Percentiles rank a stretch among this genome's conserved stretches.
Evolutionary conservation across 2,888 invertebrate species (phyloP).

Genomic region (Xylocampa areola): DNA sequence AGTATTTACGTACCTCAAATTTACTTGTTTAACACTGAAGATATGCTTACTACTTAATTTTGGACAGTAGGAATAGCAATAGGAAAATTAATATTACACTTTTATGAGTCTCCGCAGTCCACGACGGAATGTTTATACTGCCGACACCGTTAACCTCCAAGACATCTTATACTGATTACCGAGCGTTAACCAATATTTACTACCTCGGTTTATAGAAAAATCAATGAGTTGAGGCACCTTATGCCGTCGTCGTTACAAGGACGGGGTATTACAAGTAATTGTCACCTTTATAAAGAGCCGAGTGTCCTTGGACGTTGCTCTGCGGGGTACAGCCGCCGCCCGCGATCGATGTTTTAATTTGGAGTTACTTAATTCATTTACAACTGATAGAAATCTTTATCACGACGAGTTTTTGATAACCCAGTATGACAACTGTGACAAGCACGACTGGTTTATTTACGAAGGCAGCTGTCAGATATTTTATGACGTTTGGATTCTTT

Average conservation of each 20-base stretch:
- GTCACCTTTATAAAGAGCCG: slow-evolving; percentile 51
- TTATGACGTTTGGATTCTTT: slow-evolving; percentile 1
- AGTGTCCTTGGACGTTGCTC: slow-evolving; percentile 71
- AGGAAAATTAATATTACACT: slow-evolving; percentile 14
- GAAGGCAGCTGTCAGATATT: slow-evolving; percentile 11
- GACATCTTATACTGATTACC: slow-evolving; percentile 50
- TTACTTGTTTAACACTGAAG: slow-evolving; percentile 1
- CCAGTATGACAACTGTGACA: slow-evolving; percentile 38
- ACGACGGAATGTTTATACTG: slow-evolving; percentile 44
- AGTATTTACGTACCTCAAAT: slow-evolving; percentile 26
- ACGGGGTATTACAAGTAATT: slow-evolving; percentile 24
- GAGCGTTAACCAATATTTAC: slow-evolving; percentile 69
- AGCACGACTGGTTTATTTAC: slow-evolving; percentile 20
- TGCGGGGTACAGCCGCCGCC: slow-evolving; percentile 56
- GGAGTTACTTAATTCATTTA: slow-evolving; percentile 46
- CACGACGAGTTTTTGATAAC: slow-evolving; percentile 55
- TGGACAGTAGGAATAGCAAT: too few relatives aligned
- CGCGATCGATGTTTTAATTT: slow-evolving; percentile 65
- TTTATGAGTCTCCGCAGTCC: slow-evolving; percentile 4
- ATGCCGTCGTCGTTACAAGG: slow-evolving; percentile 37
- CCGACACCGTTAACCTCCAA: slow-evolving; percentile 46
- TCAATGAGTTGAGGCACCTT: slow-evolving; percentile 69
- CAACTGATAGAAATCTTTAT: slow-evolving; percentile 53
- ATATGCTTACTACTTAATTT: too few relatives aligned
- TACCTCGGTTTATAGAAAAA: slow-evolving; percentile 76